Conservation (phyloP, 2,888 invertebrate species). For the Operophtera brumata region DNA sequence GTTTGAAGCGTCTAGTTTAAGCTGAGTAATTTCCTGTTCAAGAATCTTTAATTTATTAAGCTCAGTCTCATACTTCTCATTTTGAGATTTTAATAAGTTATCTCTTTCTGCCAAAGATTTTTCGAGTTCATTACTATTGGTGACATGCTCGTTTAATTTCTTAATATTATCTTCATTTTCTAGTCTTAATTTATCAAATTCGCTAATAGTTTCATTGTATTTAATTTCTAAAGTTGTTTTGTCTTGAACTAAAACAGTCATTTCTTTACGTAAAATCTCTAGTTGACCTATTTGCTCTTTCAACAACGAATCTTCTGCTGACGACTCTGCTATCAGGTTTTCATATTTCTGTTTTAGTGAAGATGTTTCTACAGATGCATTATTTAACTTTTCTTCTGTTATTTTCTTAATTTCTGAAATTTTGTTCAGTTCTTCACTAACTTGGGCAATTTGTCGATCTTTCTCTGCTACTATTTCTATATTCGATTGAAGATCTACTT, state of each 20-base stretch:
- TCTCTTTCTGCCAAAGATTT: constrained; percentile 61
- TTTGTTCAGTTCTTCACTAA: constrained; percentile 64
- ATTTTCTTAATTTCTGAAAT: constrained; percentile 65
- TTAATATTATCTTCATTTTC: constrained; percentile 50
- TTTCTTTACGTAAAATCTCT: constrained; percentile 60
- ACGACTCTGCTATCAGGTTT: constrained; percentile 63
- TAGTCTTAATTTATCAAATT: constrained; percentile 52
- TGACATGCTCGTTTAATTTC: constrained; percentile 53
- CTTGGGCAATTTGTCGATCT: constrained; percentile 67
- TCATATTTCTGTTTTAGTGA: constrained; percentile 70
- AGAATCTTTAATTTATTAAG: constrained; percentile 49
- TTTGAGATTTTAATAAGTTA: constrained; percentile 54
- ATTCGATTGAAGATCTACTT: constrained; percentile 72
- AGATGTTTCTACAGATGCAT: constrained; percentile 55
- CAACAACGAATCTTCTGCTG: constrained; percentile 65
- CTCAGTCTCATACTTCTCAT: constrained; percentile 52
- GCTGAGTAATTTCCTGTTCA: constrained; percentile 53
- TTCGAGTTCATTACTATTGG: constrained; percentile 46
- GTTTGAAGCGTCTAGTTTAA: constrained; percentile 51
- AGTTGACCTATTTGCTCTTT: constrained; percentile 65
- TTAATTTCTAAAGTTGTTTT: constrained; percentile 58
- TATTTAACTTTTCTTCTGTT: constrained; percentile 73
- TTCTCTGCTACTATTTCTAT: constrained; percentile 70
- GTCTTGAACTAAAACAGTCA: constrained; percentile 56
- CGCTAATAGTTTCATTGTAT: constrained; percentile 48